Evolutionary conservation across 2,113 vertebrate species (phyloP).

Genomic region (Clarias magur): DNA sequence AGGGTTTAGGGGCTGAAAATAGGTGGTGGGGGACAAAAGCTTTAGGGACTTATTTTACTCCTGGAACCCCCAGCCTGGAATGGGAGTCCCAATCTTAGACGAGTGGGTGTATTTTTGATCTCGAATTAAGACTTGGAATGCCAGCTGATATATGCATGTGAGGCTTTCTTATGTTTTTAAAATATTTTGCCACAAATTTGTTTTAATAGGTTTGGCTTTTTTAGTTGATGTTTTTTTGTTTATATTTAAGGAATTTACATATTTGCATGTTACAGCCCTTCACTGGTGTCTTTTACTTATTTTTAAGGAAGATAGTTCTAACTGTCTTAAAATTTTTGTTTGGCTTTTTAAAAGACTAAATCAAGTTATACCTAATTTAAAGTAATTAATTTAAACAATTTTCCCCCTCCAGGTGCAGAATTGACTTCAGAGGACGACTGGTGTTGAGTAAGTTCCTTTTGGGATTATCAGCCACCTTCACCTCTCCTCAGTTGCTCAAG

Average conservation of each 20-base stretch:
- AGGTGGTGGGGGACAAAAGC: constrained; percentile 61
- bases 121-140: constrained; percentile 59
- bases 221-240: constrained; percentile 37
- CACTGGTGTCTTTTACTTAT: constrained; percentile 41
- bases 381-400: constrained; percentile 39
- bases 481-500: constrained; percentile 49
- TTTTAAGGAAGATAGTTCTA: constrained; percentile 31
- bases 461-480: constrained; percentile 47
- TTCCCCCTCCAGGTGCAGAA: constrained; percentile 44
- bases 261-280: constrained; percentile 28
- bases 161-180: constrained; percentile 48
- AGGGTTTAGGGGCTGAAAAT: constrained; percentile 61
- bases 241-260: constrained; percentile 34
- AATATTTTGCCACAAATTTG: constrained; percentile 41
- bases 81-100: constrained; percentile 58
- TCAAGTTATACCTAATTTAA: constrained; percentile 30
- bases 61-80: constrained; percentile 59
- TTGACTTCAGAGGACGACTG: constrained; percentile 44
- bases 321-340: constrained; percentile 10
- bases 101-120: constrained; percentile 65
- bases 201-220: constrained; percentile 45
- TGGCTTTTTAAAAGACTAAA: constrained; percentile 39
- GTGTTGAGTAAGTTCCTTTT: constrained; percentile 40
- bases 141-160: constrained; percentile 60
- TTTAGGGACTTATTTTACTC: constrained; percentile 60